These are phyloP conservation scores for Xylophagus ater DNA, from an alignment of 2,888 invertebrate species.

Conservation along the genomic window DNA sequence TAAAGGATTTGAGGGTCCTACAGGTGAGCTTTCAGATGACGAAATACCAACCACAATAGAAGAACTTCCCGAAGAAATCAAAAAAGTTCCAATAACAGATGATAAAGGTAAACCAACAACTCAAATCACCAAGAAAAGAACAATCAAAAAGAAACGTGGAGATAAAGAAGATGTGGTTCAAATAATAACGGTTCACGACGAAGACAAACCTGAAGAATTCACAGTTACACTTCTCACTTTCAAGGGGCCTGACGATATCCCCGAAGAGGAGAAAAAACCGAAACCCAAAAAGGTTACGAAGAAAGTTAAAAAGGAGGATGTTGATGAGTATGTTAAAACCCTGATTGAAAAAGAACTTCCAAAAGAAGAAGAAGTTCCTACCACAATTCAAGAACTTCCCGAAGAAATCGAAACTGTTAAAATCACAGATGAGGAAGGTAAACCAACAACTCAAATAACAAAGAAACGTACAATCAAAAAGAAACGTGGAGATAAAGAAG, in stretches of 20 bases:
- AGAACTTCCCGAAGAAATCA: conserved; percentile 37
- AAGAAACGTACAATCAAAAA: conserved; percentile 41
- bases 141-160: conserved; percentile 36
- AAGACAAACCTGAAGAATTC: conserved; percentile 29
- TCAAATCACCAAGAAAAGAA: conserved; percentile 37
- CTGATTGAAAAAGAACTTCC: conserved; percentile 35
- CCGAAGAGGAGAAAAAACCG: conserved; percentile 27
- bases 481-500: conserved; percentile 37
- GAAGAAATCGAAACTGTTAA: conserved; percentile 23
- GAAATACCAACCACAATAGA: conserved; percentile 24
- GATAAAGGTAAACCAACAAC: conserved; percentile 35
- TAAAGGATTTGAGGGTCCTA: conserved; percentile 29
- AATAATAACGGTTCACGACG: conserved; percentile 33
- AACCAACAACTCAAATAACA: conserved; percentile 30
- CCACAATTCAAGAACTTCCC: conserved; percentile 14
- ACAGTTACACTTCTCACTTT: conserved; percentile 22
- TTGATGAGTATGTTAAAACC: conserved; percentile 34
- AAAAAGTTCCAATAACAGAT: conserved; percentile 34
- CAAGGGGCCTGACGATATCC: conserved; percentile 18
- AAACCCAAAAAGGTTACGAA: conserved; percentile 21
- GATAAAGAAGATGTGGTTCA: conserved; percentile 35
- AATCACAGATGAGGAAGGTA: conserved; percentile 28
- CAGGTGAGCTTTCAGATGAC: no score
- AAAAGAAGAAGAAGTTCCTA: conserved; percentile 21
- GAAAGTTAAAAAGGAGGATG: conserved; percentile 24